Evolutionary conservation across 2,888 invertebrate species (phyloP).

Genomic region (Atethmia centrago): DNA sequence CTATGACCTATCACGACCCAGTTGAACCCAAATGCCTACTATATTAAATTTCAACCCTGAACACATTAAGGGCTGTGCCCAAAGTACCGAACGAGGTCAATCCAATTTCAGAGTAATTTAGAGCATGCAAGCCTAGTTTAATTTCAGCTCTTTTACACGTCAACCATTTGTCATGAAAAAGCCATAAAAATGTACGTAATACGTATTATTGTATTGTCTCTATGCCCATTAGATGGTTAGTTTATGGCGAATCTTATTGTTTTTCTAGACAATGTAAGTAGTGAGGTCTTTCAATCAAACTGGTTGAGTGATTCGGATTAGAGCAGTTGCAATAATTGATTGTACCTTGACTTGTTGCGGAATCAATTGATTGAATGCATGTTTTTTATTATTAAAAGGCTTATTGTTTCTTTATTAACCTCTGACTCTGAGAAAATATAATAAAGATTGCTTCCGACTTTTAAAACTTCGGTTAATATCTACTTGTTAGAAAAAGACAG

Average conservation of each 20-base stretch:
- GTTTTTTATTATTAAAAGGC: constrained; percentile 28
- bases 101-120: constrained; percentile 42
- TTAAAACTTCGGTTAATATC: not conserved
- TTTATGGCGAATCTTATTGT: constrained; percentile 54
- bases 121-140: constrained; percentile 32
- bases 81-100: constrained; percentile 26
- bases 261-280: constrained; percentile 45
- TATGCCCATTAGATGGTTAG: constrained; percentile 1
- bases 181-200: constrained; percentile 24
- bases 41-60: constrained; percentile 2
- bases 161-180: constrained; percentile 16
- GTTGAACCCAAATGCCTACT: not conserved
- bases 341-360: constrained; percentile 31
- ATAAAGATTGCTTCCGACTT: not conserved
- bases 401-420: constrained; percentile 12
- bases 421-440: not conserved
- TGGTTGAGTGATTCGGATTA: constrained; percentile 26
- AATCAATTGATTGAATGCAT: constrained; percentile 21
- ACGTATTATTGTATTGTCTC: constrained; percentile 31
- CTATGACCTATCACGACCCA: not conserved
- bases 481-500: not conserved
- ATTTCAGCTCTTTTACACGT: constrained; percentile 21
- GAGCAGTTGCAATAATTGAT: constrained; percentile 23
- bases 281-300: constrained; percentile 5
- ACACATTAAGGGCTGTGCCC: constrained; percentile 31